Conservation (phyloP, 2,797 vertebrate species). For the Eulemur albifrons region DNA sequence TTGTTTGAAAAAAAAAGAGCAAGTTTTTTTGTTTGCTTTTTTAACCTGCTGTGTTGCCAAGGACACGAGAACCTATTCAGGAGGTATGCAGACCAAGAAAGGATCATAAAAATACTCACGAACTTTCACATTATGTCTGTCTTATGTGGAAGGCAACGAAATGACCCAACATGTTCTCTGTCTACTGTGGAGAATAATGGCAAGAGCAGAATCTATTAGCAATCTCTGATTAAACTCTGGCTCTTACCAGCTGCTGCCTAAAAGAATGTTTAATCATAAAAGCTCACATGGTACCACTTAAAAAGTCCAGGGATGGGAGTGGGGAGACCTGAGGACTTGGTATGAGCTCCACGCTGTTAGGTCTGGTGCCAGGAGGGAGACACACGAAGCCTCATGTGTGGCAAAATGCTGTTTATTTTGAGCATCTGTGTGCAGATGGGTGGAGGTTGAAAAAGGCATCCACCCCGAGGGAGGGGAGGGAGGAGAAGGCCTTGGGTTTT, state of each 20-base stretch:
- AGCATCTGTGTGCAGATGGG: too few species aligned
- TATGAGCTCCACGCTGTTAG: background rate
- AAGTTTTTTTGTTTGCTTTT: background rate
- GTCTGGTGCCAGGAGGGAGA: too few species aligned
- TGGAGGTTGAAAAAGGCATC: too few species aligned
- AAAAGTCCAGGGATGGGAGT: background rate
- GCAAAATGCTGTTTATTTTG: too few species aligned
- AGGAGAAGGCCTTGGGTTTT: too few species aligned
- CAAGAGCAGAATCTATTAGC: background rate
- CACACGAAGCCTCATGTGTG: too few species aligned
- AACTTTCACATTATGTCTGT: background rate
- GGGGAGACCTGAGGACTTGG: background rate
- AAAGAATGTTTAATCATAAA: constrained; percentile 25
- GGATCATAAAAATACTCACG: background rate
- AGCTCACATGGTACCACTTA: background rate
- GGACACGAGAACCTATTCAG: background rate
- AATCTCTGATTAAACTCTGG: constrained; percentile 32
- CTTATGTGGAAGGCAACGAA: background rate
- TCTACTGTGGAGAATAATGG: background rate
- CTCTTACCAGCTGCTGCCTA: constrained; percentile 9
- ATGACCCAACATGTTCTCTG: background rate
- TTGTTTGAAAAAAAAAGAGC: background rate
- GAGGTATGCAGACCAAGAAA: background rate
- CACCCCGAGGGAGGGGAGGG: too few species aligned
- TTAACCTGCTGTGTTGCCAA: background rate